Percentiles rank a stretch among this genome's conserved stretches.
Evolutionary conservation across 2,888 invertebrate genomes (phyloP).

Genomic region (Brenthis daphne): DNA sequence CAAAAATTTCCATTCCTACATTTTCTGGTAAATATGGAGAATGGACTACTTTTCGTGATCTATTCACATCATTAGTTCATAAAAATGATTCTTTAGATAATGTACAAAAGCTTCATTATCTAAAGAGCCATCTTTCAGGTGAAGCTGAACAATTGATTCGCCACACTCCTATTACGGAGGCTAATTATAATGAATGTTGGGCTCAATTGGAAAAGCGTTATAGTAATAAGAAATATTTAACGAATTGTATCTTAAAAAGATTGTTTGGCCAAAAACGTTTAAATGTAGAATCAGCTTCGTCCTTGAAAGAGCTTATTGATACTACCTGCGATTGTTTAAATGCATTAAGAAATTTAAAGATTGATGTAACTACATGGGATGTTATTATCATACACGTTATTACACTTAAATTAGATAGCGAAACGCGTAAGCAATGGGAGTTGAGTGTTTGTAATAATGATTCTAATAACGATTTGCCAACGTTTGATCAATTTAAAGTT

Average conservation of each 20-base stretch:
- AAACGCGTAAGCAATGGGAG: slow-evolving; percentile 27
- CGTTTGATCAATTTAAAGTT: no score
- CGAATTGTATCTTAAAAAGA: slow-evolving; percentile 7
- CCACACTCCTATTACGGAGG: slow-evolving; percentile 21
- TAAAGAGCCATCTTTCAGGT: slow-evolving; percentile 31
- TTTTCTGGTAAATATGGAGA: slow-evolving; percentile 39
- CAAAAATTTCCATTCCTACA: slow-evolving; percentile 9
- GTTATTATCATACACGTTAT: slow-evolving; percentile 25
- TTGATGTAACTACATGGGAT: slow-evolving; percentile 21
- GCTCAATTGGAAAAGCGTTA: slow-evolving; percentile 19
- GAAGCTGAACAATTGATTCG: slow-evolving; percentile 43
- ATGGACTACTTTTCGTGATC: slow-evolving; percentile 6
- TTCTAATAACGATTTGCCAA: no score
- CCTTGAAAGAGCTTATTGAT: slow-evolving; percentile 13
- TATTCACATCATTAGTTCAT: slow-evolving; percentile 8
- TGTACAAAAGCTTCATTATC: slow-evolving; percentile 37
- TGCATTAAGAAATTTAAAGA: slow-evolving; percentile 16
- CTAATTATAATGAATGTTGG: slow-evolving; percentile 26
- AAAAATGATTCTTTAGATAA: slow-evolving; percentile 38
- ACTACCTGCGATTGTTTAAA: slow-evolving; percentile 24
- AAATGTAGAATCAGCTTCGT: not conserved
- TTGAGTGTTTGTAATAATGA: slow-evolving; percentile 3
- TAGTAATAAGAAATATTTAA: slow-evolving; percentile 23
- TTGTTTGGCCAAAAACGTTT: not conserved
- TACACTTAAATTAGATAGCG: slow-evolving; percentile 20